Evolutionary conservation across 2,888 invertebrate genomes (phyloP).

Genomic region (Chloroclysta siterata): DNA sequence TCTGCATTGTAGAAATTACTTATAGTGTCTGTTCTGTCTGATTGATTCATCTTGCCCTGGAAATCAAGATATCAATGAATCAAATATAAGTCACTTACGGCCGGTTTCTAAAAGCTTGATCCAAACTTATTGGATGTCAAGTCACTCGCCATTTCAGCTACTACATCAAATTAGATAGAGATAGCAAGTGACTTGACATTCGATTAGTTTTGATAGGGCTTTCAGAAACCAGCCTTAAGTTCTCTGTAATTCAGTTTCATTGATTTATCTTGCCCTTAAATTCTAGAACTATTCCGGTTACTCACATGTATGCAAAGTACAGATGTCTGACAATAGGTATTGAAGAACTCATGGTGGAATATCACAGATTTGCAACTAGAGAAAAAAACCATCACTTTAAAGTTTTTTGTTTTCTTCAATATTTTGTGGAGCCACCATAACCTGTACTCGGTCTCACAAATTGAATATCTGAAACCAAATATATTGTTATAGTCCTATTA

Average conservation of each 20-base stretch:
- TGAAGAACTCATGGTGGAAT: slow-evolving; percentile 96
- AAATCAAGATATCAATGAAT: slow-evolving; percentile 43
- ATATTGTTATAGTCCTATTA: not conserved
- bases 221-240: too few species aligned
- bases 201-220: too few species aligned
- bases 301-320: slow-evolving; percentile 97
- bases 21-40: slow-evolving; percentile 97
- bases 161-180: too few species aligned
- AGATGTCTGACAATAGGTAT: slow-evolving; percentile 93
- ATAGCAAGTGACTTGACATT: too few species aligned
- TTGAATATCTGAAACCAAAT: slow-evolving; percentile 88
- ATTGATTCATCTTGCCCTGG: slow-evolving; percentile 99
- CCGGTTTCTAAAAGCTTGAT: too few species aligned
- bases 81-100: too few species aligned
- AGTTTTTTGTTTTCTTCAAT: slow-evolving; percentile 95
- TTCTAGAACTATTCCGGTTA: slow-evolving; percentile 35
- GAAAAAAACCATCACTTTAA: slow-evolving; percentile 98
- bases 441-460: slow-evolving; percentile 96
- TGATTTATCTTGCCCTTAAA: too few species aligned
- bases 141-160: too few species aligned
- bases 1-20: slow-evolving; percentile 97
- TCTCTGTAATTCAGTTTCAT: too few species aligned
- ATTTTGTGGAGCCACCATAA: slow-evolving; percentile 97
- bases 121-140: too few species aligned
- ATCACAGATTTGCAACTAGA: slow-evolving; percentile 98